Evolutionary conservation across 2,113 vertebrate genomes (phyloP).

Genomic region (Pseudorectes ferrugineus): DNA sequence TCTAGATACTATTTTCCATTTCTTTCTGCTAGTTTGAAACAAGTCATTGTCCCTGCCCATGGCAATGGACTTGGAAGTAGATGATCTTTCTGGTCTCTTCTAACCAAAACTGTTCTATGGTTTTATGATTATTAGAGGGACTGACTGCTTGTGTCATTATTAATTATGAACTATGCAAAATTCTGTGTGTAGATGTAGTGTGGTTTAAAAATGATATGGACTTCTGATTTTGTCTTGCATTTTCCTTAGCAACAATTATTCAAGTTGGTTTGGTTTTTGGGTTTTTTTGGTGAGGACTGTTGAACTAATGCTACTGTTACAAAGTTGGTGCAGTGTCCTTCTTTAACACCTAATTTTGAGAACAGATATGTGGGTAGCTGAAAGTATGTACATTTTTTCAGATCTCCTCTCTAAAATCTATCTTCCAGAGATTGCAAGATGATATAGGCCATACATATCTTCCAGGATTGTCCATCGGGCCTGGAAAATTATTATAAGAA

Average conservation of each 20-base stretch:
- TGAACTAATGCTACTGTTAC: neutral
- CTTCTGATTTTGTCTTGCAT: neutral
- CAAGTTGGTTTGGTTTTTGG: neutral
- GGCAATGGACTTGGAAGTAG: neutral
- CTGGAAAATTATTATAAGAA: neutral
- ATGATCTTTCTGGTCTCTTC: neutral
- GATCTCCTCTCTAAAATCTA: neutral
- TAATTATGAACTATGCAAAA: neutral
- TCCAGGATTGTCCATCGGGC: neutral
- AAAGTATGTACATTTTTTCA: neutral
- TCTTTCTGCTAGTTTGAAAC: neutral
- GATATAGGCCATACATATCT: neutral
- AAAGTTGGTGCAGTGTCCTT: neutral
- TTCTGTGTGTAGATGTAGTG: neutral
- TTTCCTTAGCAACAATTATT: neutral
- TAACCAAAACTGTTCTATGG: neutral
- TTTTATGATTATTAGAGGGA: neutral
- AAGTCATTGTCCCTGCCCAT: neutral
- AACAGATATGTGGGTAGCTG: neutral
- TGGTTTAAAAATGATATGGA: neutral
- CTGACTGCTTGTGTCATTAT: neutral
- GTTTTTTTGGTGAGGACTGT: neutral
- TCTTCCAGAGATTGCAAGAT: neutral
- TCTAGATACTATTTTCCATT: neutral
- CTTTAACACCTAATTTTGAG: neutral